Evolutionary conservation across 1,140 invertebrate species (phyloP).

Genomic region (Drosophila asahinai): DNA sequence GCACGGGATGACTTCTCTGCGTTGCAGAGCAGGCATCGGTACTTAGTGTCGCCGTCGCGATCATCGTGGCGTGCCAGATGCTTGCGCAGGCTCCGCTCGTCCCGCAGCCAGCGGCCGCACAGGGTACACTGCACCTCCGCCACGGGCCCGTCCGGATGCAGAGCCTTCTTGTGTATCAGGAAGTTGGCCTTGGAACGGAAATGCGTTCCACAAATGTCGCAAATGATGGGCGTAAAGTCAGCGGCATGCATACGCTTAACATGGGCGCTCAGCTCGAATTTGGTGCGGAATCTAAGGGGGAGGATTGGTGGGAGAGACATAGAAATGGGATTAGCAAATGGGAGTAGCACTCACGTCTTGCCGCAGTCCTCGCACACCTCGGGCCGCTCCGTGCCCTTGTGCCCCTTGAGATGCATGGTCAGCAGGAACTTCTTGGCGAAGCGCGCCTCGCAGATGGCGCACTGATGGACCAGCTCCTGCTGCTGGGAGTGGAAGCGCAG

Average conservation of each 20-base stretch:
- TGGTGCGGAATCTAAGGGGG: slow-evolving; percentile 57
- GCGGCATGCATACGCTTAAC: slow-evolving; percentile 67
- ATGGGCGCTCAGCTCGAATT: slow-evolving; percentile 64
- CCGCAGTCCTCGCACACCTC: slow-evolving; percentile 66
- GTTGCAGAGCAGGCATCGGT: slow-evolving; percentile 68
- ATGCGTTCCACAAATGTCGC: slow-evolving; percentile 72
- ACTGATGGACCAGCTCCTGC: slow-evolving; percentile 69
- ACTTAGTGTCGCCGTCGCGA: slow-evolving; percentile 66
- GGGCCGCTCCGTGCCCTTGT: slow-evolving; percentile 70
- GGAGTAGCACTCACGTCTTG: slow-evolving; percentile 58
- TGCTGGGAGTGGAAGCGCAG: slow-evolving; percentile 72
- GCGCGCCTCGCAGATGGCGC: slow-evolving; percentile 64
- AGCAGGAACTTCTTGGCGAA: slow-evolving; percentile 76
- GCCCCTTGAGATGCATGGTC: slow-evolving; percentile 72
- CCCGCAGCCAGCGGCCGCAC: slow-evolving; percentile 74
- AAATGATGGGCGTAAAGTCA: slow-evolving; percentile 73
- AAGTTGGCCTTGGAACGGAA: slow-evolving; percentile 78
- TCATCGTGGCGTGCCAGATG: slow-evolving; percentile 69
- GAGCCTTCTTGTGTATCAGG: slow-evolving; percentile 69
- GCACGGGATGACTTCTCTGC: slow-evolving; percentile 75
- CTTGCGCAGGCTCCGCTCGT: slow-evolving; percentile 74
- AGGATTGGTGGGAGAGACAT: not conserved
- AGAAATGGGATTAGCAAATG: not conserved
- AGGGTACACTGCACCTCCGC: slow-evolving; percentile 72
- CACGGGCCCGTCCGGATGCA: slow-evolving; percentile 74